Conservation (phyloP, 1,140 invertebrate genomes). For the Drosophila tsacasi region DNA sequence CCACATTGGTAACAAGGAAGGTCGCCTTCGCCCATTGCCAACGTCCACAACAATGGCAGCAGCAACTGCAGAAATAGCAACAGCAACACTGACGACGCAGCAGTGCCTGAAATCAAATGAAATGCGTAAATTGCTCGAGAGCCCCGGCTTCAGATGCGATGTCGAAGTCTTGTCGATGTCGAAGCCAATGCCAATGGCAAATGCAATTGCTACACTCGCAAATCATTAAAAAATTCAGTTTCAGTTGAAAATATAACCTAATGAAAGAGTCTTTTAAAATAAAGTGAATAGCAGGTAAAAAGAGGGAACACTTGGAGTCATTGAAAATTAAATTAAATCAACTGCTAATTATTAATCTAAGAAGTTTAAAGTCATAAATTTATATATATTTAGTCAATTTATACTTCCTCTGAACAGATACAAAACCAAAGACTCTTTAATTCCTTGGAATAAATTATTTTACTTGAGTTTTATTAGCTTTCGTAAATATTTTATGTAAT, state of each 20-base stretch:
- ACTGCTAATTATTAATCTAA: too few relatives aligned
- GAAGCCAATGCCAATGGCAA: constrained; percentile 33
- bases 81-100: constrained; percentile 23
- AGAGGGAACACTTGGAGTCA: too few relatives aligned
- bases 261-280: too few relatives aligned
- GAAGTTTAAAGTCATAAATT: too few relatives aligned
- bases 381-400: too few relatives aligned
- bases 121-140: constrained; percentile 73
- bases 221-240: background rate
- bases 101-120: constrained; percentile 68
- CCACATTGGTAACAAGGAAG: constrained; percentile 77
- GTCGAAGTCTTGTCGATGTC: constrained; percentile 25
- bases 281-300: too few relatives aligned
- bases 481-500: too few relatives aligned
- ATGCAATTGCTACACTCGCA: constrained; percentile 38
- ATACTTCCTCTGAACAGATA: too few relatives aligned
- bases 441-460: too few relatives aligned
- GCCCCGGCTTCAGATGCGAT: constrained; percentile 26
- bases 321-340: too few relatives aligned
- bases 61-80: background rate
- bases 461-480: too few relatives aligned
- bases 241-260: background rate
- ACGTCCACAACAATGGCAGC: constrained; percentile 35
- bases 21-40: constrained; percentile 52
- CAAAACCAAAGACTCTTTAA: too few relatives aligned